Evolutionary conservation across 2,888 invertebrate genomes (phyloP), one percentile per base, ranked within the genome.

Genomic region (Nemoura dubitans): DNA sequence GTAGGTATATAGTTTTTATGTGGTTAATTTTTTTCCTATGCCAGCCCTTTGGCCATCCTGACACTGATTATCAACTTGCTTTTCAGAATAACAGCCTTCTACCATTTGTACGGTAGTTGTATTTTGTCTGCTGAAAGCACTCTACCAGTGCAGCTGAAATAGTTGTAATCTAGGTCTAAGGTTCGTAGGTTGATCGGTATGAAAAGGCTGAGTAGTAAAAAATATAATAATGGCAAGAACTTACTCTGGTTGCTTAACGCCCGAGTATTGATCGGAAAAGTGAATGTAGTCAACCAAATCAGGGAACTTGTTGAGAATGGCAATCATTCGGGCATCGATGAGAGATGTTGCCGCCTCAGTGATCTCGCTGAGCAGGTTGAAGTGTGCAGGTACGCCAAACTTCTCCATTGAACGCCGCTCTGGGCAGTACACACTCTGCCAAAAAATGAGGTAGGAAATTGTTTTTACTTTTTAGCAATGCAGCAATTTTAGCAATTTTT

Each of bases 191-290:
- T n/a, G n/a, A n/a, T n/a, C n/a, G n/a, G n/a, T n/a, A n/a, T n/a
- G n/a, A n/a, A n/a, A n/a, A n/a, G n/a, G n/a, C n/a, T n/a, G n/a
- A n/a, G n/a, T n/a, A n/a, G 59, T 59, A 3, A 59, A 7, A 21
- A 7, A 1, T 59, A 59, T 14, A 59, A 1, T 16, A 21, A 16
- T 14, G 2, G 14, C 16, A 59, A 21, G 59, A n/a, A 93, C 96
- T 94, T 92, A 97, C 95, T 99, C 99, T 90, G 96, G 95, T 91
- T 96, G 96, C 91, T 98, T 97, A 36, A 95, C 94, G 76, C 99
- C 99, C 89, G 96, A 96, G 92, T 95, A 99, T 91, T 98, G 97
- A 93, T 99, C 99, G 86, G 99, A 98, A 90, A 99, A 95, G 92
- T 99, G 99, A 91, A 99, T 96, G 92, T 96, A 99, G 92, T 99